Conservation (phyloP, 2,113 vertebrate species). For the Channa argus region DNA sequence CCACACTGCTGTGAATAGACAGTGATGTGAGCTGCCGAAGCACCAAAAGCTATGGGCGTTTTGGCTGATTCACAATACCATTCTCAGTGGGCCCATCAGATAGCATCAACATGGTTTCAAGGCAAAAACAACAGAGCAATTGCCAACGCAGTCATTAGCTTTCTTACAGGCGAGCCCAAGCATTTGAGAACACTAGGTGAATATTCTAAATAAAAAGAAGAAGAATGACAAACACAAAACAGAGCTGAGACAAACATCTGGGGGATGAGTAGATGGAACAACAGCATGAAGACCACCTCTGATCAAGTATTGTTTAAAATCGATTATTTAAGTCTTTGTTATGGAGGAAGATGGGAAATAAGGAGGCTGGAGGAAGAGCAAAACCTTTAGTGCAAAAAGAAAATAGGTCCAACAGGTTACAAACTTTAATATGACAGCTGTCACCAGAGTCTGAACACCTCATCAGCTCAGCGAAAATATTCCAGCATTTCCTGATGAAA, state of each 20-base stretch:
- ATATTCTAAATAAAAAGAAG: neutral
- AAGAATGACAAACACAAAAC: neutral
- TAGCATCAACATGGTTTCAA: conserved; percentile 47
- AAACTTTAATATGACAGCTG: conserved; percentile 36
- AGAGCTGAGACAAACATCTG: neutral
- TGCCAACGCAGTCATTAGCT: conserved; percentile 36
- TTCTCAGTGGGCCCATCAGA: conserved; percentile 40
- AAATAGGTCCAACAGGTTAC: conserved; percentile 24
- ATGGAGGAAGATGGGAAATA: conserved; percentile 2
- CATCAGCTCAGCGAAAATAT: conserved; percentile 34
- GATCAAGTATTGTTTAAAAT: neutral
- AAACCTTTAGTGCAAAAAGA: conserved; percentile 2
- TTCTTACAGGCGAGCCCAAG: conserved; percentile 5
- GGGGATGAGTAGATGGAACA: neutral
- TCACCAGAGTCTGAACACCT: conserved; percentile 22
- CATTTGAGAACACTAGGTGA: neutral
- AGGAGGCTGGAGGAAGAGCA: neutral
- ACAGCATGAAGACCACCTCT: neutral
- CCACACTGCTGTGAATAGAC: conserved; percentile 48
- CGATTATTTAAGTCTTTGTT: conserved; percentile 24
- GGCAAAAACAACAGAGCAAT: conserved; percentile 51
- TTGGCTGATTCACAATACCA: conserved; percentile 39
- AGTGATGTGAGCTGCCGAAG: conserved; percentile 38
- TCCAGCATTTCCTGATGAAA: conserved; percentile 44
- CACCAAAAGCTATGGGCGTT: conserved; percentile 33